Percentiles rank a stretch among this genome's conserved stretches.
phyloP scores from a whole-genome alignment of 2,888 invertebrate genomes.

The Leucophora obtusa region DNA sequence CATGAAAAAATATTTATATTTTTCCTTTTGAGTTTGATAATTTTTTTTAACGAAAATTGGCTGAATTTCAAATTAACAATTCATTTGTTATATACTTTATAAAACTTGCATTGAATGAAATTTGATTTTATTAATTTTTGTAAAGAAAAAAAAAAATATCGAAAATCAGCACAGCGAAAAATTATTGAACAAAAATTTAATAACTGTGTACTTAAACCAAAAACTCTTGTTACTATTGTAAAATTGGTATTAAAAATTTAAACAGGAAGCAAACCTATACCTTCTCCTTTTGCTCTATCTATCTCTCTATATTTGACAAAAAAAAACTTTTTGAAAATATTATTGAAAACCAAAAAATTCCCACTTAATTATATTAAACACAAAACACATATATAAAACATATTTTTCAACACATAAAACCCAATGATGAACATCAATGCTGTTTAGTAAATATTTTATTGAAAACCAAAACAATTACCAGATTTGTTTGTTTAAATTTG shows the following conservation, averaged over 20 bases:
- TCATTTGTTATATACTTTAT: conserved; percentile 17
- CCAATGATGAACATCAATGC: conserved; percentile 47
- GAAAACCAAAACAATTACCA: conserved; percentile 36
- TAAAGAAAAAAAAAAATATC: conserved; percentile 59
- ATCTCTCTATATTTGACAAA: conserved; percentile 40
- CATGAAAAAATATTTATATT: conserved; percentile 32
- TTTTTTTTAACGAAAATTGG: conserved; percentile 44
- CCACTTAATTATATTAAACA: conserved; percentile 44
- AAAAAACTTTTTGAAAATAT: conserved; percentile 40
- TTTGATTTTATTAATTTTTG: conserved; percentile 31
- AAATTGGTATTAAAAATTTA: conserved; percentile 50
- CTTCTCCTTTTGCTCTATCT: conserved; percentile 5
- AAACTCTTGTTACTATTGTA: conserved; percentile 53
- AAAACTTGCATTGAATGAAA: conserved; percentile 27
- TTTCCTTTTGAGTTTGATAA: neutral
- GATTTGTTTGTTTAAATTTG: conserved; percentile 59
- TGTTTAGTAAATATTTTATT: conserved; percentile 59
- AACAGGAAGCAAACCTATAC: conserved; percentile 20
- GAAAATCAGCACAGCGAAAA: conserved; percentile 76
- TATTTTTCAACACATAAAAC: conserved; percentile 50
- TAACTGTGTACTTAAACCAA: conserved; percentile 64
- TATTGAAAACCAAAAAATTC: conserved; percentile 22
- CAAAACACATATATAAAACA: conserved; percentile 24
- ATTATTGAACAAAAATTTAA: conserved; percentile 56
- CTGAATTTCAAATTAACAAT: conserved; percentile 35